Conservation (phyloP, 1,140 invertebrate species). For the Pseudomyrmex dendroicus region DNA sequence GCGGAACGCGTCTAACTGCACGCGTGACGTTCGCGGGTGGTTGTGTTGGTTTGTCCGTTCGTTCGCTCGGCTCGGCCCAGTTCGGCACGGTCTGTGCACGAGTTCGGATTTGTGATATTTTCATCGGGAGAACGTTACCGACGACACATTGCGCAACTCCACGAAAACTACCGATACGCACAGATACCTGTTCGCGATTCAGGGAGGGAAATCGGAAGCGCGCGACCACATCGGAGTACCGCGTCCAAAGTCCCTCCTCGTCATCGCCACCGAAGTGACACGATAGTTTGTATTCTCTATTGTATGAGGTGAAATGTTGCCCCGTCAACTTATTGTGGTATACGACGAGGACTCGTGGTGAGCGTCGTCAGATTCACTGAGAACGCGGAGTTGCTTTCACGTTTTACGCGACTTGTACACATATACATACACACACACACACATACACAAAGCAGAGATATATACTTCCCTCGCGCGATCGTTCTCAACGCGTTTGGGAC, state of each 20-base stretch:
- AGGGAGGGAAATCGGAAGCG: neutral
- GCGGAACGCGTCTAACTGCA: no score
- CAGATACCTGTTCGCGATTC: neutral
- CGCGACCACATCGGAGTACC: neutral
- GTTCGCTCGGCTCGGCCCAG: constrained; percentile 13
- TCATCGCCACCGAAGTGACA: constrained; percentile 51
- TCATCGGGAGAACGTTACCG: neutral
- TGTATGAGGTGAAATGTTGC: constrained; percentile 71
- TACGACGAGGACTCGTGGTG: constrained; percentile 71
- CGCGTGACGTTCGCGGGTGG: neutral
- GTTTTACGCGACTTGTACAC: constrained; percentile 58
- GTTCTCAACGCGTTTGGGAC: no score
- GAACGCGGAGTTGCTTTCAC: neutral
- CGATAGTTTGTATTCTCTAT: constrained; percentile 69
- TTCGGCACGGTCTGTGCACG: constrained; percentile 7
- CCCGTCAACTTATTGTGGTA: constrained; percentile 73
- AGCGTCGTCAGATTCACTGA: constrained; percentile 65
- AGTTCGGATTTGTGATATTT: neutral
- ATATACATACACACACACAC: neutral
- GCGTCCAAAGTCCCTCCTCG: neutral
- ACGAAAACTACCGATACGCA: neutral
- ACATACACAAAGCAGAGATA: neutral
- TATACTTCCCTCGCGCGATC: constrained; percentile 14
- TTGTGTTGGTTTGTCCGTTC: neutral
- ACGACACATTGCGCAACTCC: neutral